Base-by-base conservation (phyloP, 2,113 vertebrate genomes). In the Chauna torquata region DNA sequence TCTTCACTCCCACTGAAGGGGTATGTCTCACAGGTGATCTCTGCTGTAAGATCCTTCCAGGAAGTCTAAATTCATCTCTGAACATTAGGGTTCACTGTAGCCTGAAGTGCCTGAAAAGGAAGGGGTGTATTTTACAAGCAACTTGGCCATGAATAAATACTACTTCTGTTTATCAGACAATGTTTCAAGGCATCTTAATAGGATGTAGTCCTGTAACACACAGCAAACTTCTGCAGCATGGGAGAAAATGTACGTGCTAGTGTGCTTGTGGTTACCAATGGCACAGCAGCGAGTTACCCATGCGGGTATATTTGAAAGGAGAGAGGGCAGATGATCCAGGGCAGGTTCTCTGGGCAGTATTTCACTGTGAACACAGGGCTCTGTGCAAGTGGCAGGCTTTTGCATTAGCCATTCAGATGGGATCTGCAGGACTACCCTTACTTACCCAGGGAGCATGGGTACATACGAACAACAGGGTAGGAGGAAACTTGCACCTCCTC, bases 391-490 rank as follows among this genome's bases (percentile, higher is more conserved):
- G 17, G n/a, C 40, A 62, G 18, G 36, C 28, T 49, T n/a, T 50
- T 34, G 30, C 49, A 25, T 54, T 12, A 58, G 42, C 9, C 44
- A 10, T 27, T 28, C 50, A 57, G 32, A 11, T 76, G 49, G 23
- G 40, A 61, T 27, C 34, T 86, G 23, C 16, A 83, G 75, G 71
- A 76, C 66, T 34, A 54, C 36, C 18, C 8, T 1, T 36, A 50
- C 47, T 71, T 79, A 40, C 18, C 55, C 14, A 78, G 61, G 25
- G 44, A 79, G 52, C 10, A 16, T n/a, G n/a, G 8, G 12, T n/a
- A 25, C 1, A 0, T 8, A 12, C 0, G 2, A 91, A 8, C 13
- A 62, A 10, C 12, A 30, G n/a, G 3, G 19, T 9, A 2, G 8
- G 27, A 61, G 75, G 40, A 42, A 50, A n/a, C n/a, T 90, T 27